Conservation (phyloP, 2,113 vertebrate species). For the Hypanus sabinus region DNA sequence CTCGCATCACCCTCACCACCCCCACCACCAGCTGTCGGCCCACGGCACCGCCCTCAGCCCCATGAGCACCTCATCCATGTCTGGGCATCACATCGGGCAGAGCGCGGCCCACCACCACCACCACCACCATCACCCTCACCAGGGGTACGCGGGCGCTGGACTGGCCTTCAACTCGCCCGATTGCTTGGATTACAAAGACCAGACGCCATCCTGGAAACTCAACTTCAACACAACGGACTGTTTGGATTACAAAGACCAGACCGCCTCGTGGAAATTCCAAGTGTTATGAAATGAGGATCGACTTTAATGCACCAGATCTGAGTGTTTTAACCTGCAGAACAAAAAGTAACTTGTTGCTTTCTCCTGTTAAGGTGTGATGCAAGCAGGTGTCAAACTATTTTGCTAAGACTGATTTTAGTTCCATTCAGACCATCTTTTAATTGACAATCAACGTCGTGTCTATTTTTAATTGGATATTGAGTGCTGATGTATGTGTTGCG, state of each 20-base stretch:
- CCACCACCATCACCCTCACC: constrained; percentile 74
- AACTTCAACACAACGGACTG: constrained; percentile 97
- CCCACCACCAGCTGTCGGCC: constrained; percentile 17
- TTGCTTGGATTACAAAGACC: constrained; percentile 94
- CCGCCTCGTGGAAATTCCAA: constrained; percentile 94
- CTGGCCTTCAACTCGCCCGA: constrained; percentile 94
- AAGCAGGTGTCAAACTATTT: not conserved
- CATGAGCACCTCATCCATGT: constrained; percentile 85
- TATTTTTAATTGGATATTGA: constrained; percentile 24
- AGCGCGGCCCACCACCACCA: constrained; percentile 57
- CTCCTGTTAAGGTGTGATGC: not conserved
- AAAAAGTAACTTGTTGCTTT: not conserved
- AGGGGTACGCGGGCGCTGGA: constrained; percentile 72
- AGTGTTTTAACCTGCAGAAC: not conserved
- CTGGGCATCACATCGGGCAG: constrained; percentile 73
- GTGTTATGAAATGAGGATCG: constrained; percentile 72
- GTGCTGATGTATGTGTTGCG: not conserved
- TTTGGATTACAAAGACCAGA: constrained; percentile 98
- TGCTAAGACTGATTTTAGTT: not conserved
- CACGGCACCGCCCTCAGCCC: constrained; percentile 67
- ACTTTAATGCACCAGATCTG: not conserved
- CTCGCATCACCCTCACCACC: constrained; percentile 81
- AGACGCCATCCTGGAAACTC: constrained; percentile 85
- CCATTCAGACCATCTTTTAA: not conserved
- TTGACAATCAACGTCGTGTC: constrained; percentile 20